These are phyloP conservation scores for Motacilla tschutschensis DNA, from an alignment of 2,113 vertebrate species.

Conservation along the genomic window DNA sequence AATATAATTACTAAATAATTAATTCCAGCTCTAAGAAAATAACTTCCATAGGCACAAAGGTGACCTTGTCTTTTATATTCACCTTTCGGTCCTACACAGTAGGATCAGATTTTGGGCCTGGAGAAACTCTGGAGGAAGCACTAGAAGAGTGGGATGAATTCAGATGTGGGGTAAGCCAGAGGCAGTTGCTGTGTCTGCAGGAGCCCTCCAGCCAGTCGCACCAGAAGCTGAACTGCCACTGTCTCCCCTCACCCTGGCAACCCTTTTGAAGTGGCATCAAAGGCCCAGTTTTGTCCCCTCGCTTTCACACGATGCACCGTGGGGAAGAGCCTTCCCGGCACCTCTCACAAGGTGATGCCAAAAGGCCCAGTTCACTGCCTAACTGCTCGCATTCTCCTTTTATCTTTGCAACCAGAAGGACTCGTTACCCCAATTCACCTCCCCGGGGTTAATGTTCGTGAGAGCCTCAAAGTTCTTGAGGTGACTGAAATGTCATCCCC, in stretches of 20 bases:
- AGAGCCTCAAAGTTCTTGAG: neutral
- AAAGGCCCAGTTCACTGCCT: neutral
- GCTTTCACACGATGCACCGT: neutral
- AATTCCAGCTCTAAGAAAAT: conserved; percentile 54
- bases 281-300: neutral
- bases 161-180: neutral
- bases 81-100: neutral
- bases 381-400: neutral
- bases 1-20: conserved; percentile 65
- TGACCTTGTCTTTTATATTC: conserved; percentile 46
- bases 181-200: neutral
- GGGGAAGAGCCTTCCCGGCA: neutral
- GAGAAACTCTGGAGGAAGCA: neutral
- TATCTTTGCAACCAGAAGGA: neutral
- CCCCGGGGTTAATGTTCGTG: neutral
- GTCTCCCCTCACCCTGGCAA: neutral
- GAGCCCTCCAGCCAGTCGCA: neutral
- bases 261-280: neutral
- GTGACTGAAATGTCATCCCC: neutral
- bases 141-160: neutral
- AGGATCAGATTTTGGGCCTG: neutral
- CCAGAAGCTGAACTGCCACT: neutral
- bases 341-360: neutral
- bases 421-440: neutral
- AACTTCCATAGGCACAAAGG: conserved; percentile 36